phyloP scores from a whole-genome alignment of 2,888 invertebrate species.

The Lasiommata megera region DNA sequence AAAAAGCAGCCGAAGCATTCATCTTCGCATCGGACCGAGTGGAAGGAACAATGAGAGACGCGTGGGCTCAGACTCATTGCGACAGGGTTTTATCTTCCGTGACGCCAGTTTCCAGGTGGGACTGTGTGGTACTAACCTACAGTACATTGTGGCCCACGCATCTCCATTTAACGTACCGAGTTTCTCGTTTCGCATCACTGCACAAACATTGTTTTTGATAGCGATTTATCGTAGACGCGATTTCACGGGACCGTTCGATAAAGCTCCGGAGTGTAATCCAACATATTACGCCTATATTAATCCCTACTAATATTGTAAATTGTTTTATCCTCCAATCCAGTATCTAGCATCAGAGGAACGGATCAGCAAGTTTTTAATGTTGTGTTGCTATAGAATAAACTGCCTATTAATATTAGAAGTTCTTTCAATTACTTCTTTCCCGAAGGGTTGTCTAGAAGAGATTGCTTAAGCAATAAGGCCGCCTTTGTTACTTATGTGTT shows the following conservation, averaged over 20 bases:
- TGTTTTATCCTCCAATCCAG: too few species aligned
- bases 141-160: slow-evolving; percentile 55
- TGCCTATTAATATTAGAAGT: too few species aligned
- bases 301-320: too few species aligned
- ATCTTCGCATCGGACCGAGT: slow-evolving; percentile 11
- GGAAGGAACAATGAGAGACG: slow-evolving; percentile 56
- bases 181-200: slow-evolving; percentile 37
- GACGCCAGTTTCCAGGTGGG: slow-evolving; percentile 41
- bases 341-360: too few species aligned
- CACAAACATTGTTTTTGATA: slow-evolving; percentile 13
- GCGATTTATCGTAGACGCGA: background rate
- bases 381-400: too few species aligned
- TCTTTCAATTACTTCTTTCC: too few species aligned
- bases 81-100: slow-evolving; percentile 46
- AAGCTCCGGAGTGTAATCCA: too few species aligned
- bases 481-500: too few species aligned
- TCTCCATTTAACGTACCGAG: slow-evolving; percentile 55
- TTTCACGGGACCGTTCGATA: background rate
- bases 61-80: slow-evolving; percentile 53
- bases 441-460: too few species aligned
- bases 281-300: too few species aligned
- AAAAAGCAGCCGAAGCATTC: slow-evolving; percentile 20
- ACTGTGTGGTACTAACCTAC: slow-evolving; percentile 31
- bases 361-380: too few species aligned
- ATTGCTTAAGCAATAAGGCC: too few species aligned